phyloP scores from a whole-genome alignment of 1,140 invertebrate species.

The Chelonus insularis region DNA sequence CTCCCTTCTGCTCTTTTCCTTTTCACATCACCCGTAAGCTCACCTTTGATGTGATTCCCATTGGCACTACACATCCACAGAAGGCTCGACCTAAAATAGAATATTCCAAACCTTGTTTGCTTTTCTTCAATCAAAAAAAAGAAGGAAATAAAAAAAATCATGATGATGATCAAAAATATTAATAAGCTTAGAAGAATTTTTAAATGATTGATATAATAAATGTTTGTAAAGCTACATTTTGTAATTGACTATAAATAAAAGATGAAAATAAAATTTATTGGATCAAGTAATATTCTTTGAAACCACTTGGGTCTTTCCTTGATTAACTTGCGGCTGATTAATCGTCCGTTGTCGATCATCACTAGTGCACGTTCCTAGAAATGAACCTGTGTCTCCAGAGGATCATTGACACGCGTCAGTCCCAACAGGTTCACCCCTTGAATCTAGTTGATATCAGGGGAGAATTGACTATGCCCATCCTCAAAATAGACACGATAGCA shows the following conservation, averaged over 20 bases:
- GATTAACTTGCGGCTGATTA: conserved; percentile 19
- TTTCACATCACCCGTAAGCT: conserved; percentile 2
- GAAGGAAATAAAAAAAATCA: too few species aligned
- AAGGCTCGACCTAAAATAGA: conserved; percentile 2
- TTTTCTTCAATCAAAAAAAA: neutral
- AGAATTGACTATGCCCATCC: neutral
- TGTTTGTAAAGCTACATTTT: too few species aligned
- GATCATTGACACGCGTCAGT: conserved; percentile 15
- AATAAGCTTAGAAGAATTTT: too few species aligned
- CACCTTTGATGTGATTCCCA: conserved; percentile 29
- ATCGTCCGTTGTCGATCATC: conserved; percentile 18
- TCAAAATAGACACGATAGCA: too few species aligned
- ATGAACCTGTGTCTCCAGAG: conserved; percentile 12
- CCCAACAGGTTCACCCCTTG: neutral
- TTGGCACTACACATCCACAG: conserved; percentile 8
- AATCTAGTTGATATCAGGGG: neutral
- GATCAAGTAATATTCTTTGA: conserved; percentile 12
- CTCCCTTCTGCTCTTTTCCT: neutral
- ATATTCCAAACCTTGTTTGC: neutral
- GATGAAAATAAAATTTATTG: neutral
- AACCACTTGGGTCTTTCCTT: conserved; percentile 11
- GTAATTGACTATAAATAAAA: too few species aligned
- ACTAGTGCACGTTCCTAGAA: conserved; percentile 8
- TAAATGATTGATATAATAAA: too few species aligned
- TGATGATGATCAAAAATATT: too few species aligned